A percentile compares a stretch with the other conserved stretches of the same genome.
phyloP scores from a whole-genome alignment of 2,888 invertebrate species.

The Quadriops clusia region DNA sequence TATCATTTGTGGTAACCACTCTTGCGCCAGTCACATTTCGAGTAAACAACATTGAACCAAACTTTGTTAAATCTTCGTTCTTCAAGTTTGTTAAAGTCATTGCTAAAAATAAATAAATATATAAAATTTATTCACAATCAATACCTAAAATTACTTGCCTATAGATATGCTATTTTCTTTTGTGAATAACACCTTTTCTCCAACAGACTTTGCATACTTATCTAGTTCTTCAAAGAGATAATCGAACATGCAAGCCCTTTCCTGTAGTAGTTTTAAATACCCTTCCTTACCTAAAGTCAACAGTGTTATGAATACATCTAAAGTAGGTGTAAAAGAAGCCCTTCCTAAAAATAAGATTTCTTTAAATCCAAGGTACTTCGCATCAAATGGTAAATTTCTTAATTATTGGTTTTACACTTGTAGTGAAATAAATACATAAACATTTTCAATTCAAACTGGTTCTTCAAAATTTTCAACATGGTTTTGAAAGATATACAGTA shows the following conservation, averaged over 20 bases:
- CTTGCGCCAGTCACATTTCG: constrained; percentile 62
- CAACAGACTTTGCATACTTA: constrained; percentile 31
- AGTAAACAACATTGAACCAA: constrained; percentile 62
- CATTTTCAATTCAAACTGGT: too few species aligned
- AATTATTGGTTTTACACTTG: too few species aligned
- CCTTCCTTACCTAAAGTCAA: constrained; percentile 55
- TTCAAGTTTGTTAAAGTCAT: constrained; percentile 36
- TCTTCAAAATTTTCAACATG: too few species aligned
- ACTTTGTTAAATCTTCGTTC: constrained; percentile 41
- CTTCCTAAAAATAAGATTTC: constrained; percentile 40
- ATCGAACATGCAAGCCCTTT: constrained; percentile 14
- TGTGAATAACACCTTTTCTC: constrained; percentile 47
- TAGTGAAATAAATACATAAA: too few species aligned
- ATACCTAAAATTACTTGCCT: constrained; percentile 35
- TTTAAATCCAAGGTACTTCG: constrained; percentile 2
- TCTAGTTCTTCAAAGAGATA: constrained; percentile 15
- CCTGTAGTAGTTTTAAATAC: constrained; percentile 45
- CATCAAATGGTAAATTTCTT: too few species aligned
- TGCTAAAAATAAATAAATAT: constrained; percentile 25
- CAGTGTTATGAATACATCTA: constrained; percentile 67
- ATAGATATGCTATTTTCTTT: constrained; percentile 61
- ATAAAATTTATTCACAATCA: constrained; percentile 17
- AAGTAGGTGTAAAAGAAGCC: constrained; percentile 56
- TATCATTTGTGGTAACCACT: constrained; percentile 43
- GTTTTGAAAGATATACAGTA: too few species aligned